These are phyloP conservation scores for Drosophila tanythrix DNA, from an alignment of 2,888 invertebrate species.

Conservation along the genomic window DNA sequence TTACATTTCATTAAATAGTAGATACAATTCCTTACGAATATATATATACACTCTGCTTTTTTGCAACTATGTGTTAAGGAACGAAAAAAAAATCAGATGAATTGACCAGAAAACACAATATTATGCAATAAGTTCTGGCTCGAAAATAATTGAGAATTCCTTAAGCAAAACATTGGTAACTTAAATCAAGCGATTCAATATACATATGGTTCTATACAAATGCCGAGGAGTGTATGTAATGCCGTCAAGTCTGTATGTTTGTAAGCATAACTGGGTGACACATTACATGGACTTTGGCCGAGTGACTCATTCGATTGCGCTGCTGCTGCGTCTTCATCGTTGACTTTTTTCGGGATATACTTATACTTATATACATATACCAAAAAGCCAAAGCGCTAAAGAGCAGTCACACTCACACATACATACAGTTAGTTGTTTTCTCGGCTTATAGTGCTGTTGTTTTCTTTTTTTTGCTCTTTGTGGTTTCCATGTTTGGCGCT, in stretches of 20 bases:
- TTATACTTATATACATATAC: neutral
- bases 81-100: neutral
- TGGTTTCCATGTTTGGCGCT: slow-evolving; percentile 26
- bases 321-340: neutral
- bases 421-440: neutral
- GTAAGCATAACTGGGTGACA: slow-evolving; percentile 49
- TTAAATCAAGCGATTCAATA: neutral
- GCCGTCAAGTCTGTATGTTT: slow-evolving; percentile 29
- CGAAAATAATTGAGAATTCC: neutral
- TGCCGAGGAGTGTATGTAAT: slow-evolving; percentile 17
- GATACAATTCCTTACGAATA: slow-evolving; percentile 1
- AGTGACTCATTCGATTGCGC: slow-evolving; percentile 41
- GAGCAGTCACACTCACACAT: neutral
- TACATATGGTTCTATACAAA: neutral
- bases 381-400: neutral
- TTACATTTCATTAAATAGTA: slow-evolving; percentile 9
- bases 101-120: neutral
- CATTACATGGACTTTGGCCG: slow-evolving; percentile 45
- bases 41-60: neutral
- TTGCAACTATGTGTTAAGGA: neutral
- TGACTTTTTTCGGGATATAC: slow-evolving; percentile 51
- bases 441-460: neutral
- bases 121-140: neutral
- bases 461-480: neutral
- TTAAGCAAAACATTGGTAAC: neutral